These are phyloP conservation scores for Drosophila tanythrix DNA, from an alignment of 2,888 invertebrate genomes.

Conservation along the genomic window DNA sequence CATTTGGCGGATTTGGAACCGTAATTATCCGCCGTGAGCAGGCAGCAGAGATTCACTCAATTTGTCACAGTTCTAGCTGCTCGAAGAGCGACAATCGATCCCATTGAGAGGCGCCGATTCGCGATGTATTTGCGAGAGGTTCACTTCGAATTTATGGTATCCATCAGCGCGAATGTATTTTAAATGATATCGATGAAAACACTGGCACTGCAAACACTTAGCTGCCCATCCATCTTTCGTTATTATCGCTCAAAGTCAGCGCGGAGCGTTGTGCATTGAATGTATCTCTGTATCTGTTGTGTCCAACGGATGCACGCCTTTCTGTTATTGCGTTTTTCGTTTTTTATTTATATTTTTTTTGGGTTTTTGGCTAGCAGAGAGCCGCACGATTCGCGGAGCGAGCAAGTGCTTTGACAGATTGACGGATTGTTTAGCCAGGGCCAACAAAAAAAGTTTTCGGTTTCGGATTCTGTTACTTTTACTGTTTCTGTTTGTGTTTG, in stretches of 20 bases:
- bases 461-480: constrained; percentile 33
- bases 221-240: constrained; percentile 74
- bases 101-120: constrained; percentile 40
- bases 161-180: constrained; percentile 68
- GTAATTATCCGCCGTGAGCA: constrained; percentile 59
- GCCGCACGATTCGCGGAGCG: constrained; percentile 49
- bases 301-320: constrained; percentile 61
- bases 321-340: constrained; percentile 18
- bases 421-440: constrained; percentile 60
- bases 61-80: constrained; percentile 71
- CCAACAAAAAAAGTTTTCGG: constrained; percentile 41
- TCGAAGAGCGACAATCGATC: constrained; percentile 22
- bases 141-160: constrained; percentile 74
- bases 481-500: constrained; percentile 35
- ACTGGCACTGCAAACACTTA: constrained; percentile 72
- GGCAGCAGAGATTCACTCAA: constrained; percentile 31
- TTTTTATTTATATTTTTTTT: constrained; percentile 20
- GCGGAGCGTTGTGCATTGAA: constrained; percentile 31
- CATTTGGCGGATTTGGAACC: constrained; percentile 40
- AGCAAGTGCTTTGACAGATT: constrained; percentile 65
- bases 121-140: constrained; percentile 50
- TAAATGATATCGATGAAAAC: constrained; percentile 75
- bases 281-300: constrained; percentile 36
- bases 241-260: constrained; percentile 62
- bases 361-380: constrained; percentile 27